Base-by-base conservation (phyloP, 1,140 invertebrate species). In the Linepithema humile region DNA sequence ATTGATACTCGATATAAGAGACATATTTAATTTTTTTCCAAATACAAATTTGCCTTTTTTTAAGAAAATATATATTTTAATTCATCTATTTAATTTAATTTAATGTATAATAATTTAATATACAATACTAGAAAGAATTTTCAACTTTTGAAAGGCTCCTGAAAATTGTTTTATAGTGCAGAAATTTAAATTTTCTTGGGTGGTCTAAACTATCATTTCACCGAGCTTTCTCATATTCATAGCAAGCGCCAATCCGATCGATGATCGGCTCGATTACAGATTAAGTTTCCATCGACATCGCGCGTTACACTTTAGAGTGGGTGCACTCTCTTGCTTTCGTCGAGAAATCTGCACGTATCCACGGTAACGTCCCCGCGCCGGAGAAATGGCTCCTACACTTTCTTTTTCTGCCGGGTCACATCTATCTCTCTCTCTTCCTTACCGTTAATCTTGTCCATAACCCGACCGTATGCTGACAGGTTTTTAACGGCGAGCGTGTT, bases 231-330 rank as follows among this genome's bases (percentile, higher is more conserved):
- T 65, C 26, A 60, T 83, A 65, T 83, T 77, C 59, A 45, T 55
- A 35, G 72, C 72, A 23, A 45, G 38, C n/a, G 48, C 32, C 26
- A 59, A 17, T 75, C 32, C 9, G 48, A 26, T 10, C 26, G 75
- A 80, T 59, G 45, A 53, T 55, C 48, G 60, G 32, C 48, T 88
- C 70, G 83, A 88, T 82, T 88, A 87, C 65, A 82, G 77, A 88
- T 88, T 88, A 73, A 87, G 43, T 88, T 88, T 87, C 85, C 48
- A 80, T 80, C 55, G 32, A 20, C 40, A 26, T 72, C 53, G 60
- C 53, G 50, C 38, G 60, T 55, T 50, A 70, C 85, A 67, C 82
- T 80, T 80, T 69, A 80, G 64, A 80, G 45, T 83, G 57, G 65
- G 23, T 23, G 57, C 64, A 60, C 74, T 87, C 48, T 75, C 86